Evolutionary conservation across 1,140 invertebrate species (phyloP).

Genomic region (Goniozus legneri): DNA sequence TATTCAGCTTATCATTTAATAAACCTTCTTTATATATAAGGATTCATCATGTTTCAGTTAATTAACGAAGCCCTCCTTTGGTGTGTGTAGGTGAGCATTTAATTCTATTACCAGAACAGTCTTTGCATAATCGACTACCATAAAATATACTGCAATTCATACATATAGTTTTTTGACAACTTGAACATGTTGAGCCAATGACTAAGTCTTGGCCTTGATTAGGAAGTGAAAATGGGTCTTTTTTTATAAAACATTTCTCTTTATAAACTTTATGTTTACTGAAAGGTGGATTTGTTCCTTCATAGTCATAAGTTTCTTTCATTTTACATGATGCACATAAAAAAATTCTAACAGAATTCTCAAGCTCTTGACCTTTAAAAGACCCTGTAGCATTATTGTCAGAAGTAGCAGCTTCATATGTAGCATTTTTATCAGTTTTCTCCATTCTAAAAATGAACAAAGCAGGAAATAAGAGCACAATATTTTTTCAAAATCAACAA

Average conservation of each 20-base stretch:
- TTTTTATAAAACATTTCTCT: conserved; percentile 75
- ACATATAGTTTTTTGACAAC: conserved; percentile 69
- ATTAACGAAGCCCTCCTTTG: conserved; percentile 49
- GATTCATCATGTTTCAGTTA: background rate
- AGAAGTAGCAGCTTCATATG: conserved; percentile 12
- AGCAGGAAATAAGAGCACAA: conserved; percentile 2
- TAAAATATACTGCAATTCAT: conserved; percentile 82
- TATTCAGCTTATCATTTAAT: background rate
- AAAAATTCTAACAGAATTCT: conserved; percentile 51
- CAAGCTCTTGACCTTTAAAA: background rate
- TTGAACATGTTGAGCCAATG: conserved; percentile 69
- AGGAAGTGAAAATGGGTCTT: conserved; percentile 74
- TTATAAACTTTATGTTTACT: conserved; percentile 59
- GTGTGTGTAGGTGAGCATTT: conserved; percentile 64
- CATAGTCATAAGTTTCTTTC: conserved; percentile 69
- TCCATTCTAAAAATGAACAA: conserved; percentile 32
- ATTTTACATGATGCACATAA: conserved; percentile 64
- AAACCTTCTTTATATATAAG: background rate
- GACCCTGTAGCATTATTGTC: conserved; percentile 16
- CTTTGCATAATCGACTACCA: conserved; percentile 66
- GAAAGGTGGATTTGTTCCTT: conserved; percentile 69
- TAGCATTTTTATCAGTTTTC: conserved; percentile 15
- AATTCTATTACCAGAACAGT: conserved; percentile 62
- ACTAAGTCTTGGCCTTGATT: conserved; percentile 67
- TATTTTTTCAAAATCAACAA: background rate